Evolutionary conservation across 2,888 invertebrate species (phyloP), one percentile per base, ranked within the genome.

Genomic region (Caenorhabditis drosophilae): DNA sequence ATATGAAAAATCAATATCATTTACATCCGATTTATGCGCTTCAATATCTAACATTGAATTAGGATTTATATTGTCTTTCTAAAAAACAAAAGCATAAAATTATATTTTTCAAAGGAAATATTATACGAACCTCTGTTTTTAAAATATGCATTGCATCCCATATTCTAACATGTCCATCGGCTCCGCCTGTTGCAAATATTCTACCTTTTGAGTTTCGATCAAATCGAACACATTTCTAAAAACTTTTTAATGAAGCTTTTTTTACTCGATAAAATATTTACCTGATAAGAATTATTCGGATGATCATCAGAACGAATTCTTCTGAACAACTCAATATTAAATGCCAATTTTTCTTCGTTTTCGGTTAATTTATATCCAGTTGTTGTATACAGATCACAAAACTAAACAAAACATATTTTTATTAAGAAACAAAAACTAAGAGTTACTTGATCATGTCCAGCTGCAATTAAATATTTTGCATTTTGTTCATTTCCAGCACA

Each of bases 371-470:
- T 67, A 54, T 62, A 75, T 12, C 66, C 67, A 7, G 56, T 63
- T n/a, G 77, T 77, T 67, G 70, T 76, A 56, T 78, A 78, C 26
- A 78, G 40, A 22, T 54, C 64, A 49, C 78, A 78, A 45, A 51
- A 75, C n/a, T n/a, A n/a, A n/a, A n/a, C n/a, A n/a, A n/a, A n/a
- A n/a, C n/a, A n/a, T n/a, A n/a, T n/a, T n/a, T n/a, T n/a, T n/a
- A n/a, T n/a, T n/a, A n/a, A n/a, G n/a, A n/a, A n/a, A n/a, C n/a
- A n/a, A n/a, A n/a, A n/a, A n/a, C n/a, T n/a, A n/a, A n/a, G n/a
- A n/a, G n/a, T n/a, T n/a, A n/a, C n/a, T 70, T 78, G 56, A 44
- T 81, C 80, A 42, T 82, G 80, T 22, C 82, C 80, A 7, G 76
- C 70, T 7, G 78, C 82, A n/a, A 81, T 68, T 27, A 81, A 58